Percentiles rank a stretch among this genome's conserved stretches.
Conservation (phyloP, 1,140 invertebrate species). For the Chironomus tepperi region DNA sequence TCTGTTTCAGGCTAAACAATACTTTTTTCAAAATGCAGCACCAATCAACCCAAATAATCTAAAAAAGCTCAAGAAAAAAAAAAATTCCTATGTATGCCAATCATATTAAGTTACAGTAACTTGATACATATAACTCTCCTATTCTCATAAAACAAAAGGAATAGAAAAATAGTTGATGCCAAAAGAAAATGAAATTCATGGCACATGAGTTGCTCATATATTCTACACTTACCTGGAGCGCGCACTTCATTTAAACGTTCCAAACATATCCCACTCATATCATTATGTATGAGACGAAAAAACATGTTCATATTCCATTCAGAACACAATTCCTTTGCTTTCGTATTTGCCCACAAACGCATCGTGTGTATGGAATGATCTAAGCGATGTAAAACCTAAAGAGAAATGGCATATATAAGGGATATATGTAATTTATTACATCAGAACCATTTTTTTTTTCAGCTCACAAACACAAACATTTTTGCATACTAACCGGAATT, state of each 20-base stretch:
- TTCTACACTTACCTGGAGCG: conserved; percentile 47
- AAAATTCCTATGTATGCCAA: too few species aligned
- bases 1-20: too few species aligned
- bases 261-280: conserved; percentile 54
- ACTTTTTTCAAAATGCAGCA: too few species aligned
- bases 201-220: conserved; percentile 37
- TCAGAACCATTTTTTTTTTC: too few species aligned
- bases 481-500: conserved; percentile 50
- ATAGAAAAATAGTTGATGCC: too few species aligned
- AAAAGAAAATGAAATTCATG: conserved; percentile 34
- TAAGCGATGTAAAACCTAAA: conserved; percentile 17
- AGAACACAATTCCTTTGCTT: conserved; percentile 58
- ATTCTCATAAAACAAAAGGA: too few species aligned
- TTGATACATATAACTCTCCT: too few species aligned
- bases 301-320: conserved; percentile 63
- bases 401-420: background rate
- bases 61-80: too few species aligned
- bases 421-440: background rate
- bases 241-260: conserved; percentile 51
- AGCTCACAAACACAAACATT: background rate
- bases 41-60: too few species aligned
- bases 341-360: conserved; percentile 59
- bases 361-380: conserved; percentile 69
- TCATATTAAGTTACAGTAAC: too few species aligned
- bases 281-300: conserved; percentile 48